Evolutionary conservation across 92 coral and sea anemone genomes (phyloP).

Genomic region (Heliopora coerulea): DNA sequence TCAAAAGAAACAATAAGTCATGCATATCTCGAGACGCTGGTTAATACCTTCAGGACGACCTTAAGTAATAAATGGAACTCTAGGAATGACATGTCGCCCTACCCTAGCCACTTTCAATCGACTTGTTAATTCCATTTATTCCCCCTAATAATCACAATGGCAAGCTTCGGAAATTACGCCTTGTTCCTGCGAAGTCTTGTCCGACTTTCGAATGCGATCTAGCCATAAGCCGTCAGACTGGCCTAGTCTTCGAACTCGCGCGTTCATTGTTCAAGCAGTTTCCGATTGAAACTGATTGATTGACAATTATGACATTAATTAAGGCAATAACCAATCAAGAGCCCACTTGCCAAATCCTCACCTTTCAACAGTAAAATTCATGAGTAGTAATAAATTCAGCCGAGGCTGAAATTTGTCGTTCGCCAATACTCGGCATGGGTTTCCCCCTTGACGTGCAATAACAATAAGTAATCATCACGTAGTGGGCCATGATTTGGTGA

Average conservation of each 20-base stretch:
- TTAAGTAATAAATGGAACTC: constrained; percentile 21
- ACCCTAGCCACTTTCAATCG: constrained; percentile 31
- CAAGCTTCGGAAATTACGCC: constrained; percentile 5
- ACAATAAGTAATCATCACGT: constrained; percentile 43
- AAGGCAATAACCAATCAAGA: constrained; percentile 39
- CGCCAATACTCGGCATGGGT: constrained; percentile 16
- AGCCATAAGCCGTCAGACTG: background rate
- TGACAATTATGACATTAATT: constrained; percentile 46
- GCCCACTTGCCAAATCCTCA: constrained; percentile 37
- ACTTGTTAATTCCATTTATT: constrained; percentile 11
- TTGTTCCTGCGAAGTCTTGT: constrained; percentile 21
- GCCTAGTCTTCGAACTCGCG: constrained; percentile 38
- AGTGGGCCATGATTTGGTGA: constrained; percentile 31
- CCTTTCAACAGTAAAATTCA: constrained; percentile 40
- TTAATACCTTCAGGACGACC: constrained; percentile 31
- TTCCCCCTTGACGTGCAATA: constrained; percentile 31
- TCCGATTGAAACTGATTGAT: constrained; percentile 48
- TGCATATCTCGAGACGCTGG: constrained; percentile 12
- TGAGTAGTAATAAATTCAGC: constrained; percentile 16
- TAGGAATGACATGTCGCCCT: constrained; percentile 35
- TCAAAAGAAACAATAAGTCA: constrained; percentile 3
- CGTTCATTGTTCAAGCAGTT: constrained; percentile 40
- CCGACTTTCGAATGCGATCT: background rate
- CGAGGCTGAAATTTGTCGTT: constrained; percentile 38
- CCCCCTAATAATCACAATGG: constrained; percentile 4